phyloP scores from a whole-genome alignment of 2,888 invertebrate species.

The Chymomyza procnemis region DNA sequence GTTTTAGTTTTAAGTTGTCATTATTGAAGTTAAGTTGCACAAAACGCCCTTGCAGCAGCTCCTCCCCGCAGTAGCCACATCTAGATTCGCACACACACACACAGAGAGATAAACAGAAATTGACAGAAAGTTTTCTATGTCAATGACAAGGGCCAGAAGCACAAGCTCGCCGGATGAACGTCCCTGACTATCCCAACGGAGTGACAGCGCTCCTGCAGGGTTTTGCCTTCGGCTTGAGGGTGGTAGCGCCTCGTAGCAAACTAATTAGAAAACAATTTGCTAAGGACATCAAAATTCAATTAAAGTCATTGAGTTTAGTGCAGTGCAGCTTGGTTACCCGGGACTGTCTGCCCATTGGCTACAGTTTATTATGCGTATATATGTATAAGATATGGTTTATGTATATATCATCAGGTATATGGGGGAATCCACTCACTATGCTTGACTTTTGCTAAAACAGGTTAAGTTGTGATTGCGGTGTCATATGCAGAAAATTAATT shows the following conservation, averaged over 20 bases:
- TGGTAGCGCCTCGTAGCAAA: slow-evolving; percentile 31
- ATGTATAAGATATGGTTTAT: not conserved
- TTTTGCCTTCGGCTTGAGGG: not conserved
- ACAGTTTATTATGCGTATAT: slow-evolving; percentile 60
- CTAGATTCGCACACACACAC: too few species aligned
- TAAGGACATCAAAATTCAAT: slow-evolving; percentile 72
- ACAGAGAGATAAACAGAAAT: slow-evolving; percentile 33
- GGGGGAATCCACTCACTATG: too few species aligned
- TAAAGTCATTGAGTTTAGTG: slow-evolving; percentile 70
- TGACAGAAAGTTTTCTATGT: slow-evolving; percentile 70
- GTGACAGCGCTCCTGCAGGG: not conserved
- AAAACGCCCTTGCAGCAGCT: not conserved
- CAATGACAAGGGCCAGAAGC: slow-evolving; percentile 39
- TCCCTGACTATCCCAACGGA: slow-evolving; percentile 23
- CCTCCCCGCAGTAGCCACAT: not conserved
- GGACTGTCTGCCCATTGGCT: slow-evolving; percentile 37
- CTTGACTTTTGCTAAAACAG: slow-evolving; percentile 36
- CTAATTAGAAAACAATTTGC: slow-evolving; percentile 73
- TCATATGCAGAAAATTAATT: slow-evolving; percentile 72
- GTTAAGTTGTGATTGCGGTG: slow-evolving; percentile 66
- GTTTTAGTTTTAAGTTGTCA: slow-evolving; percentile 72
- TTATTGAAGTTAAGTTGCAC: slow-evolving; percentile 42
- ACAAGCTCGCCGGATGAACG: slow-evolving; percentile 23
- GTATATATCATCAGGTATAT: not conserved
- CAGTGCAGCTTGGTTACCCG: slow-evolving; percentile 39